phyloP scores from a whole-genome alignment of 1,140 invertebrate genomes.

The Probaryconus sp. region DNA sequence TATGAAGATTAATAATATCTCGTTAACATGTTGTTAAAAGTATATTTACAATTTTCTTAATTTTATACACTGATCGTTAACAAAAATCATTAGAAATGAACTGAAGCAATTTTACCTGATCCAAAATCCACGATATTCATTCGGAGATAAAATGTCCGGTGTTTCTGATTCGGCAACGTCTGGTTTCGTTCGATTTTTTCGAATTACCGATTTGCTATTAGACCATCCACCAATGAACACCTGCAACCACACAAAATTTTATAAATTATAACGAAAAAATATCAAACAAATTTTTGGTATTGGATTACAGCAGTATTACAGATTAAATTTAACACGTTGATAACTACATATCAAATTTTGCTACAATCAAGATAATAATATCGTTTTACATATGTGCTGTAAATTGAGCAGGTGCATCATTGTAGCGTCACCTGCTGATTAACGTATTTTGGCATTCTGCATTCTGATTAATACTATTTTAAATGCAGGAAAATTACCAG shows the following conservation, averaged over 20 bases:
- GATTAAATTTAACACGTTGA: too few relatives aligned
- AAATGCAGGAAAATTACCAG: too few relatives aligned
- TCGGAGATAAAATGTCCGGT: slow-evolving; percentile 82
- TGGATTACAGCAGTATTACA: too few relatives aligned
- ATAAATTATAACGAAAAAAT: slow-evolving; percentile 1
- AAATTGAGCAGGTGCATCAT: slow-evolving; percentile 11
- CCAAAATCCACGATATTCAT: slow-evolving; percentile 90
- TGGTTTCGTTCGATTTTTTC: slow-evolving; percentile 87
- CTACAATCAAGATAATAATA: too few relatives aligned
- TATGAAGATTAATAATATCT: neutral
- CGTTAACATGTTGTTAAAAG: neutral
- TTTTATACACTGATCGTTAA: too few relatives aligned
- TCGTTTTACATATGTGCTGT: neutral
- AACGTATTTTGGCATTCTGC: neutral
- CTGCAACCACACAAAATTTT: slow-evolving; percentile 70
- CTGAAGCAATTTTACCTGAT: too few relatives aligned
- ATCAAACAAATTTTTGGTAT: neutral
- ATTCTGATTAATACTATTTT: neutral
- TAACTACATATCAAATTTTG: too few relatives aligned
- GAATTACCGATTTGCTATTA: slow-evolving; percentile 89
- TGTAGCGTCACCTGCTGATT: neutral
- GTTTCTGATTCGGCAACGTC: slow-evolving; percentile 86
- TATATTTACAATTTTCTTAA: neutral
- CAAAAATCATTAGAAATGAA: too few relatives aligned
- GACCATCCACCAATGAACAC: slow-evolving; percentile 91